Evolutionary conservation across 2,888 invertebrate genomes (phyloP), one percentile per base, ranked within the genome.

Genomic region (Hirtodrosophila confusa): DNA sequence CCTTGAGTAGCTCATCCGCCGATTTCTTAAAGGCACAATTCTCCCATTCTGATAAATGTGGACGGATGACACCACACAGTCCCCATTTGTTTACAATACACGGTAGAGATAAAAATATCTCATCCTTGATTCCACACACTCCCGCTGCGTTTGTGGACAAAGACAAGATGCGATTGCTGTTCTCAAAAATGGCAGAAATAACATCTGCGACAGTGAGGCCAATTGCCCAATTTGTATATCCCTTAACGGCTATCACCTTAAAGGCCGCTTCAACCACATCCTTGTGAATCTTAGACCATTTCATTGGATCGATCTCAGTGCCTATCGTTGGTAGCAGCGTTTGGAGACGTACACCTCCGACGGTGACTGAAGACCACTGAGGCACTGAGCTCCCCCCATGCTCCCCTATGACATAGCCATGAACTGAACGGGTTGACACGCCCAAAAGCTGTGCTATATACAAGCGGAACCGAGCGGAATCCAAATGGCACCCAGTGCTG

Each of bases 341-440:
- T 57, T 93, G 93, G 9, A 97, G 93, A 1, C 94, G 93, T 0
- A 97, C 96, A 0, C 97, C 97, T 2, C 96, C 97, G 3, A 97
- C 94, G 90, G 96, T 97, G 24, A 97, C 97, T 5, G 96, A 95
- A 1, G 97, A 97, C 97, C 97, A 97, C 1, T 97, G 95, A 0
- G 97, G 95, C 61, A 97, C 96, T 77, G 95, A 95, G 27, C 95
- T 94, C 78, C 96, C 96, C 0, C 98, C 98, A 84, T 98, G 97
- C 88, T 98, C 98, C 3, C 97, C 98, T 80, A 98, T 96, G 75
- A 98, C 95, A 93, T 95, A 97, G 0, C 96, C 97, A 82, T 97
- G 96, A 73, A 95, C 95, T 63, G 95, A 96, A 5, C 94, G 93
- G 0, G 97, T 93, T 0, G 97, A 95, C 12, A 97, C 93, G 37